Conservation (phyloP, 1,140 invertebrate species). For the Euglossa dilemma region DNA sequence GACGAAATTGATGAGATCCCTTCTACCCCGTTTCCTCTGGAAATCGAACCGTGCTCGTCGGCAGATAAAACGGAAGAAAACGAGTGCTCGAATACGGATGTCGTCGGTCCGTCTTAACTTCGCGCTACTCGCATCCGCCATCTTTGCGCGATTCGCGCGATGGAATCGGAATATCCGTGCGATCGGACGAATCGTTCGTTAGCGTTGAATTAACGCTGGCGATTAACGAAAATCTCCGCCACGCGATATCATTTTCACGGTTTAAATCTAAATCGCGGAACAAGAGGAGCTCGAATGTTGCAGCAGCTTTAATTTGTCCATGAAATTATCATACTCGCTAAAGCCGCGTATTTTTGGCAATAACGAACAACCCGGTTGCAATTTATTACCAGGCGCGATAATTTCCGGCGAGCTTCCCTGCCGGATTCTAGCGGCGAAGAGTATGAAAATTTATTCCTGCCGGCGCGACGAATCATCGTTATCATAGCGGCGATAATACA, state of each 20-base stretch:
- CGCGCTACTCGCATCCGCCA: neutral
- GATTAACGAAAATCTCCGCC: too few relatives aligned
- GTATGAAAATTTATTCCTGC: neutral
- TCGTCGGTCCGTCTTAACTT: conserved; percentile 6
- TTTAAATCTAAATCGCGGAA: too few relatives aligned
- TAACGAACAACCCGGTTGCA: too few relatives aligned
- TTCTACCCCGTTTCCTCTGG: too few relatives aligned
- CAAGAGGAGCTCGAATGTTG: too few relatives aligned
- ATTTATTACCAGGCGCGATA: neutral
- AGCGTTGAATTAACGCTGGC: too few relatives aligned
- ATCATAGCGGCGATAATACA: neutral
- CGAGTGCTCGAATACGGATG: neutral
- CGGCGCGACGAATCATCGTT: neutral
- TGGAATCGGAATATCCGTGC: conserved; percentile 22
- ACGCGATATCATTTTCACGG: too few relatives aligned
- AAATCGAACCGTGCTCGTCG: neutral
- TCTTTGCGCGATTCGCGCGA: neutral
- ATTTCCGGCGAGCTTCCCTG: neutral
- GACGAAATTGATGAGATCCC: neutral
- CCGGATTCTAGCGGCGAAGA: neutral
- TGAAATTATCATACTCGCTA: too few relatives aligned
- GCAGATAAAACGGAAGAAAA: conserved; percentile 9
- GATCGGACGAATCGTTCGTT: too few relatives aligned
- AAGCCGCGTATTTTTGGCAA: too few relatives aligned
- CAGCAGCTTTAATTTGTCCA: too few relatives aligned